Percentiles rank a stretch among this genome's conserved stretches.
phyloP scores from a whole-genome alignment of 92 coral and sea anemone species.

The Pocillopora grandis region DNA sequence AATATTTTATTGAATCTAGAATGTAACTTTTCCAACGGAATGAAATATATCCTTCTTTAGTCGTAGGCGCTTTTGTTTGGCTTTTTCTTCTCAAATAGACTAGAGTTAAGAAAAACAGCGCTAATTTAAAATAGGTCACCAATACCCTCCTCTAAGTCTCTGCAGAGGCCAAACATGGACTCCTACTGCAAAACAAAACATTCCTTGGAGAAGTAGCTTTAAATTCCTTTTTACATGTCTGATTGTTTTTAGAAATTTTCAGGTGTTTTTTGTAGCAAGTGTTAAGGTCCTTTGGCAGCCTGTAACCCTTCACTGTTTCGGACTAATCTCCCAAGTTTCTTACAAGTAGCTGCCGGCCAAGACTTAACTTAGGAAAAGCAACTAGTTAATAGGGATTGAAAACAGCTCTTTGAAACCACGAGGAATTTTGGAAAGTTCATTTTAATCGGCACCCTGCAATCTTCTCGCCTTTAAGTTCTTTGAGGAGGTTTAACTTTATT shows the following conservation, averaged over 20 bases:
- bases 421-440: conserved; percentile 1
- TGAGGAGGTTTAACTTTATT: conserved; percentile 10
- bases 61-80: background rate
- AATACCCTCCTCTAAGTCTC: conserved; percentile 30
- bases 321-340: background rate
- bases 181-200: background rate
- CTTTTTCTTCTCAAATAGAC: background rate
- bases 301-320: background rate
- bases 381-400: background rate
- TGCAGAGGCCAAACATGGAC: background rate
- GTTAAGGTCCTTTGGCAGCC: background rate
- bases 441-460: conserved; percentile 11
- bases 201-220: background rate
- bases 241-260: background rate
- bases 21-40: background rate
- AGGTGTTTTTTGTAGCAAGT: background rate
- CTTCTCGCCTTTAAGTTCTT: background rate
- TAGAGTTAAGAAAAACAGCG: background rate
- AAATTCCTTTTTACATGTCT: background rate
- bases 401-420: background rate
- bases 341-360: too few species aligned
- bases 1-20: background rate
- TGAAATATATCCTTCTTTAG: background rate
- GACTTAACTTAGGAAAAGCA: background rate
- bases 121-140: background rate